Conservation (phyloP, 1,140 invertebrate species). For the Phthorimaea operculella region DNA sequence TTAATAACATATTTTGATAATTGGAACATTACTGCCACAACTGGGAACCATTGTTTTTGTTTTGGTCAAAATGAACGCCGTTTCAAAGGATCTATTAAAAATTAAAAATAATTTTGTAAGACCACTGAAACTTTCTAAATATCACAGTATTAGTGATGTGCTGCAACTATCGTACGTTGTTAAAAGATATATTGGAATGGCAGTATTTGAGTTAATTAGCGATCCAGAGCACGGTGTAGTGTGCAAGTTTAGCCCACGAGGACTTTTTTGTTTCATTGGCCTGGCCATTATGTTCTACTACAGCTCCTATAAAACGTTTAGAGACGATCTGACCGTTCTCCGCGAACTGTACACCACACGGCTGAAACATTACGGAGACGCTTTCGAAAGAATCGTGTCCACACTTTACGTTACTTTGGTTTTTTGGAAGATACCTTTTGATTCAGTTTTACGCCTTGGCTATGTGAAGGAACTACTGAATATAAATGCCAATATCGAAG, state of each 20-base stretch:
- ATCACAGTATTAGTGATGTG: too few relatives aligned
- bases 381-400: conserved; percentile 30
- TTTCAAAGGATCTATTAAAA: too few relatives aligned
- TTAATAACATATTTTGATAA: too few relatives aligned
- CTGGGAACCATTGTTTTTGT: too few relatives aligned
- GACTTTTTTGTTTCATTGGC: conserved; percentile 28
- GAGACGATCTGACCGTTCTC: conserved; percentile 34
- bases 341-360: conserved; percentile 36
- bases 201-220: conserved; percentile 4
- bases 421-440: conserved; percentile 41
- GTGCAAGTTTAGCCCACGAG: conserved; percentile 22
- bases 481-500: conserved; percentile 29
- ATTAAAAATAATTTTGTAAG: too few relatives aligned
- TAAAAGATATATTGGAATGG: conserved; percentile 5
- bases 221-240: conserved; percentile 1
- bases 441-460: conserved; percentile 19
- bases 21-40: too few relatives aligned
- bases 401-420: conserved; percentile 27
- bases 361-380: conserved; percentile 42
- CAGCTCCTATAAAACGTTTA: conserved; percentile 23
- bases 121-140: too few relatives aligned
- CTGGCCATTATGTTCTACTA: conserved; percentile 32
- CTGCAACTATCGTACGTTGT: not conserved
- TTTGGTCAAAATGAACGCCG: too few relatives aligned
- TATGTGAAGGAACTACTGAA: conserved; percentile 26